Evolutionary conservation across 2,113 vertebrate genomes (phyloP).

Genomic region (Megaleporinus macrocephalus): DNA sequence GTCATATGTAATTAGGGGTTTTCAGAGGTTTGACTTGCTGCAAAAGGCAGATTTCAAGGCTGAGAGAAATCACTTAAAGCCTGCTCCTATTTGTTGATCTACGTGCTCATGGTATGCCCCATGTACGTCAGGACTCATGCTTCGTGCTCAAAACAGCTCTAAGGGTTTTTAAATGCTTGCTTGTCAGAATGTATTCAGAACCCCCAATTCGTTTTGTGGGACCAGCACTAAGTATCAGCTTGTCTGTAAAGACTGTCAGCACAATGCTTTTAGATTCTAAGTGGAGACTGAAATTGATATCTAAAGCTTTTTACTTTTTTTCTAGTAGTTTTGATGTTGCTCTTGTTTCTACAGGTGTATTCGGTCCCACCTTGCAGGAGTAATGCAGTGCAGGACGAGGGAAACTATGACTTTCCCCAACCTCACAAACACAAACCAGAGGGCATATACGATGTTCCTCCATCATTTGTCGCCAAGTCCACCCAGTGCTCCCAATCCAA

Average conservation of each 20-base stretch:
- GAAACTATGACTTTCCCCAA: slow-evolving; percentile 86
- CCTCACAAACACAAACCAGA: slow-evolving; percentile 78
- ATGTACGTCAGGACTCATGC: slow-evolving; percentile 34
- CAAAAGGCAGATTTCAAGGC: slow-evolving; percentile 58
- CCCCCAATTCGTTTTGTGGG: slow-evolving; percentile 31
- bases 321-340: slow-evolving; percentile 3
- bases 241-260: neutral
- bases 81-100: slow-evolving; percentile 44
- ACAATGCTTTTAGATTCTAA: neutral
- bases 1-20: slow-evolving; percentile 67
- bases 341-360: slow-evolving; percentile 79
- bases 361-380: slow-evolving; percentile 77
- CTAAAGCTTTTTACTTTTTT: neutral
- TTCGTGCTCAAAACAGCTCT: slow-evolving; percentile 8
- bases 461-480: slow-evolving; percentile 75
- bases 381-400: slow-evolving; percentile 76
- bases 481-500: slow-evolving; percentile 71
- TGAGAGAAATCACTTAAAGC: slow-evolving; percentile 61
- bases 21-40: slow-evolving; percentile 48
- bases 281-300: neutral
- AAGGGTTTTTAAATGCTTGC: neutral
- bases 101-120: slow-evolving; percentile 44
- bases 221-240: slow-evolving; percentile 21
- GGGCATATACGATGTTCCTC: slow-evolving; percentile 91
- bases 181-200: neutral